These are phyloP conservation scores for Podabrus alpinus DNA, from an alignment of 2,888 invertebrate genomes.

Conservation along the genomic window DNA sequence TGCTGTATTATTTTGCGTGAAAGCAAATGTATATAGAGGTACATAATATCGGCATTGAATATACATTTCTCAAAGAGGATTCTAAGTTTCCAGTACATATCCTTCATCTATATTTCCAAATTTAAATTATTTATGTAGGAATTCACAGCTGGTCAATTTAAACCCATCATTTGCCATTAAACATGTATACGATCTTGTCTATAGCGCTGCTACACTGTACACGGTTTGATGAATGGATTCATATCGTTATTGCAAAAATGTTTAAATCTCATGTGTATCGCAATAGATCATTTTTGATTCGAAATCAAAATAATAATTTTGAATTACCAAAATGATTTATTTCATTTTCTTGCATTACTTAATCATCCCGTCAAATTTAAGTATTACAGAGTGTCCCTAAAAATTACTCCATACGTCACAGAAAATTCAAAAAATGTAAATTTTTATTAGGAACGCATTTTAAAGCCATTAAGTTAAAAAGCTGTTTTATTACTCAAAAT, in stretches of 20 bases:
- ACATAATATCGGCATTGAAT: background rate
- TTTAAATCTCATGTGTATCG: background rate
- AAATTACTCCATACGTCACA: no score
- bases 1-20: background rate
- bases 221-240: background rate
- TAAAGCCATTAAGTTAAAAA: background rate
- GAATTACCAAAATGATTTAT: background rate
- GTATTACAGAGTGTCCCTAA: background rate
- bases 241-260: background rate
- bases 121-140: slow-evolving; percentile 48
- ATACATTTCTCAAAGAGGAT: background rate
- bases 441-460: background rate
- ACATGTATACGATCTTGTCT: slow-evolving; percentile 33
- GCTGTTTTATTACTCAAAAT: background rate
- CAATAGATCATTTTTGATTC: background rate
- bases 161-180: slow-evolving; percentile 41
- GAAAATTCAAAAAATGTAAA: background rate
- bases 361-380: background rate
- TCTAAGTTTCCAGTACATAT: background rate
- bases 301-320: background rate
- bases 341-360: background rate
- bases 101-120: slow-evolving; percentile 36
- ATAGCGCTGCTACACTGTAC: slow-evolving; percentile 5
- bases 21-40: background rate
- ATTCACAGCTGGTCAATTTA: slow-evolving; percentile 45